Evolutionary conservation across 1,140 invertebrate genomes (phyloP).

Genomic region (Trichonephila inaurata): DNA sequence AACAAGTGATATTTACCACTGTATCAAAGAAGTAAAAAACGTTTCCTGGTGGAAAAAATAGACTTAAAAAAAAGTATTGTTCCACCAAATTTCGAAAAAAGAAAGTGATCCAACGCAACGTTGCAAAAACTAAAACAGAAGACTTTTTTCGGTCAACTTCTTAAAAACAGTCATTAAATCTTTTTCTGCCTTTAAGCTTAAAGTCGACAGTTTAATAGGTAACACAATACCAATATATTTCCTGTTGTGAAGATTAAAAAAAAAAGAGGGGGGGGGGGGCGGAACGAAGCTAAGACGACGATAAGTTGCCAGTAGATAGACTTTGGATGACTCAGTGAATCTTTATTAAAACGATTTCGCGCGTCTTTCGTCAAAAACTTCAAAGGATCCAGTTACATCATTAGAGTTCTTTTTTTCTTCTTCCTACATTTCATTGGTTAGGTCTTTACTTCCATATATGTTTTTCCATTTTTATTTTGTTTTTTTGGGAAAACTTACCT

Average conservation of each 20-base stretch:
- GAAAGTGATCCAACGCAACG: background rate
- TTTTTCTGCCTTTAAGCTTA: slow-evolving; percentile 34
- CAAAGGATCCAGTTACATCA: slow-evolving; percentile 52
- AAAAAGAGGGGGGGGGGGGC: background rate
- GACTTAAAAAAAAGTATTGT: too few species aligned
- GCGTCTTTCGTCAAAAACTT: slow-evolving; percentile 55
- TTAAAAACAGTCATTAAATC: slow-evolving; percentile 56
- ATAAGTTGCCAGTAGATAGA: background rate
- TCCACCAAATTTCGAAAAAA: background rate
- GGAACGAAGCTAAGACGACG: background rate
- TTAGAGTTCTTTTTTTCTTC: slow-evolving; percentile 3
- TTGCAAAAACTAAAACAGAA: background rate
- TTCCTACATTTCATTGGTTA: background rate
- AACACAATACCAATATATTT: slow-evolving; percentile 51
- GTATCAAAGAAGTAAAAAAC: too few species aligned
- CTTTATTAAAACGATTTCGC: slow-evolving; percentile 68
- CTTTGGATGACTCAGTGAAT: slow-evolving; percentile 13
- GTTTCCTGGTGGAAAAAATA: too few species aligned
- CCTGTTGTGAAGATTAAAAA: background rate
- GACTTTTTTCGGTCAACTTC: slow-evolving; percentile 5
- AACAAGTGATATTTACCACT: too few species aligned
- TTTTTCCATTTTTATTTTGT: background rate
- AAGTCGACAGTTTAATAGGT: slow-evolving; percentile 60
- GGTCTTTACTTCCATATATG: background rate
- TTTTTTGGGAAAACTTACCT: background rate